phyloP scores from a whole-genome alignment of 2,113 vertebrate genomes.

The Bostrychus sinensis region DNA sequence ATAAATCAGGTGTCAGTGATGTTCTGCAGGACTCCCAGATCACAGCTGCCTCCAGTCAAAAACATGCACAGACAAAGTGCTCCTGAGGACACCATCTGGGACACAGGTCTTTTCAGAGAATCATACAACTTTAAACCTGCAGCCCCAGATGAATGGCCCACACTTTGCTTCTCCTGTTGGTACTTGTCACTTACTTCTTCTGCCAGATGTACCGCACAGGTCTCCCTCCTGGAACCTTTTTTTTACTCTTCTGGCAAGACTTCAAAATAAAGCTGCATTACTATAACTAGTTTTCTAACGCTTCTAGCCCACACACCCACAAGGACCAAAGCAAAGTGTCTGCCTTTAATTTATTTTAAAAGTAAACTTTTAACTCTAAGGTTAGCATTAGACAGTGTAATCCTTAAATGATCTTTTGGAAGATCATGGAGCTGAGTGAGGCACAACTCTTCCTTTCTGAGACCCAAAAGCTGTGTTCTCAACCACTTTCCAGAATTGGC shows the following conservation, averaged over 20 bases:
- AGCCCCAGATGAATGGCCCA: constrained; percentile 7
- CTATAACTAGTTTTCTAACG: no score
- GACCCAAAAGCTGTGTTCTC: no score
- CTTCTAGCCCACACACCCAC: no score
- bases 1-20: not conserved
- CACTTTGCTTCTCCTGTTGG: constrained; percentile 34
- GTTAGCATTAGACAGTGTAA: no score
- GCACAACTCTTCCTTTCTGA: no score
- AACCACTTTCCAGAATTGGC: no score
- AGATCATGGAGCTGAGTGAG: no score
- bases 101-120: constrained; percentile 41
- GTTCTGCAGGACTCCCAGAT: not conserved
- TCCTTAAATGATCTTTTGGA: no score
- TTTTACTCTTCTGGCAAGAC: not conserved
- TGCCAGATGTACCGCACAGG: constrained; percentile 28
- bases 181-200: constrained; percentile 37
- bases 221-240: constrained; percentile 34
- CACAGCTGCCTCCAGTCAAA: constrained; percentile 21
- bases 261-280: no score
- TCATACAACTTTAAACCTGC: constrained; percentile 10
- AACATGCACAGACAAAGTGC: not conserved
- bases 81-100: constrained; percentile 36
- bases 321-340: no score
- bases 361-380: no score
- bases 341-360: no score